Evolutionary conservation across 2,888 invertebrate genomes (phyloP).

Genomic region (Dicroscelio sp.): DNA sequence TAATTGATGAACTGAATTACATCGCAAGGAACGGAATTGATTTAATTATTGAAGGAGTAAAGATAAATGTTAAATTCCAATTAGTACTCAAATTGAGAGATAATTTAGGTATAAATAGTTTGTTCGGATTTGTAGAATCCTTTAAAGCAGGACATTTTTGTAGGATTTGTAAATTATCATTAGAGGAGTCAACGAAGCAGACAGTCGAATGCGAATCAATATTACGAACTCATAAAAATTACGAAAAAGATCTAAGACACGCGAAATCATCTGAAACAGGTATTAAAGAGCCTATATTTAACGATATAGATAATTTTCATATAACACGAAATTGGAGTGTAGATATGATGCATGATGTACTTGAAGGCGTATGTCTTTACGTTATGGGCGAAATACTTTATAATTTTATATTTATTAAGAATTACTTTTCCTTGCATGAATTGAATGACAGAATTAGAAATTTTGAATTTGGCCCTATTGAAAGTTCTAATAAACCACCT

Average conservation of each 20-base stretch:
- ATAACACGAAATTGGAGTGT: not conserved
- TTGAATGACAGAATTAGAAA: slow-evolving; percentile 41
- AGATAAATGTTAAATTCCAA: too few species aligned
- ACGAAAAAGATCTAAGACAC: not conserved
- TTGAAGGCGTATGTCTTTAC: not conserved
- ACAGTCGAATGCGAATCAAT: too few species aligned
- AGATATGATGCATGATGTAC: slow-evolving; percentile 1
- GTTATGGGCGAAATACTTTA: not conserved
- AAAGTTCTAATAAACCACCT: slow-evolving; percentile 47
- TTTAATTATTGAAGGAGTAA: too few species aligned
- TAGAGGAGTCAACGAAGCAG: too few species aligned
- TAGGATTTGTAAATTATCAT: too few species aligned
- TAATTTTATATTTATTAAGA: slow-evolving; percentile 13
- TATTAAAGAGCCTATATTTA: not conserved
- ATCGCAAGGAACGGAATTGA: too few species aligned
- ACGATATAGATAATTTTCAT: not conserved
- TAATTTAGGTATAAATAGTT: too few species aligned
- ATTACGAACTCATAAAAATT: too few species aligned
- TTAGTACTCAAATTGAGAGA: too few species aligned
- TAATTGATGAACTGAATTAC: too few species aligned
- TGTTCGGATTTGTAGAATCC: too few species aligned
- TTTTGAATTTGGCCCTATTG: slow-evolving; percentile 25
- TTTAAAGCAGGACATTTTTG: too few species aligned
- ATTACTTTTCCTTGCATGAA: slow-evolving; percentile 17
- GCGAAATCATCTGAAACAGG: not conserved